Base-by-base conservation (phyloP, 1,140 invertebrate species). In the Drosophila bocqueti region DNA sequence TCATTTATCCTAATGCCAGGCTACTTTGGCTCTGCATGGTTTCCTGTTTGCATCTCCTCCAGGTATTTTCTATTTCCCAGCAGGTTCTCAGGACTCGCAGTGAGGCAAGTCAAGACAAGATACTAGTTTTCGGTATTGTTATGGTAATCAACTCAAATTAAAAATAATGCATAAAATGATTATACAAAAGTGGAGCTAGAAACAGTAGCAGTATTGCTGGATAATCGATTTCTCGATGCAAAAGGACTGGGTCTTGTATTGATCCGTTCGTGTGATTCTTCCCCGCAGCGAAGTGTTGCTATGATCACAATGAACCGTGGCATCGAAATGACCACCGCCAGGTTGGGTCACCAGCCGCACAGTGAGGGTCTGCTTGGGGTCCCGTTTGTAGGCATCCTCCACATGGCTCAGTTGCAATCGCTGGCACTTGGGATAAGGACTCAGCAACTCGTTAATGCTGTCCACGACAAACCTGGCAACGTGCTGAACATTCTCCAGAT, bases 191-290 rank as follows among this genome's bases (percentile, higher is more conserved):
- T 31, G 7, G 4, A 9, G 9, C n/a, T 60, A 68, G 15, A 59
- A 36, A 31, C 69, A 73, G 15, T 60, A 73, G 11, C 69, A 73
- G 9, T 73, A 73, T 13, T 38, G 69, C 15, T 72, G 29, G 13
- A 71, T n/a, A 4, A 15, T 31, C 0, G 29, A 31, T n/a, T 59
- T 24, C 4, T 29, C 15, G 1, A 47, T 38, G 36, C 69, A 73
- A 9, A 15, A 29, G 3, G 69, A 40, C 29, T 73, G 69, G 3
- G 42, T 3, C 7, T 13, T 59, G 29, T 73, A 71, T 10, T 40
- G 26, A 47, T 73, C 66, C 13, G 52, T 42, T 9, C 69, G 36
- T 4, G 69, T 73, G 4, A 73, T 50, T 0, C 16, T 16, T 21
- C 69, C 69, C n/a, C 36, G 52, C 9, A 72, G 36, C 2, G 29